Evolutionary conservation across 2,888 invertebrate genomes (phyloP), one percentile per base, ranked within the genome.

Genomic region (Drosophila setosimentum): DNA sequence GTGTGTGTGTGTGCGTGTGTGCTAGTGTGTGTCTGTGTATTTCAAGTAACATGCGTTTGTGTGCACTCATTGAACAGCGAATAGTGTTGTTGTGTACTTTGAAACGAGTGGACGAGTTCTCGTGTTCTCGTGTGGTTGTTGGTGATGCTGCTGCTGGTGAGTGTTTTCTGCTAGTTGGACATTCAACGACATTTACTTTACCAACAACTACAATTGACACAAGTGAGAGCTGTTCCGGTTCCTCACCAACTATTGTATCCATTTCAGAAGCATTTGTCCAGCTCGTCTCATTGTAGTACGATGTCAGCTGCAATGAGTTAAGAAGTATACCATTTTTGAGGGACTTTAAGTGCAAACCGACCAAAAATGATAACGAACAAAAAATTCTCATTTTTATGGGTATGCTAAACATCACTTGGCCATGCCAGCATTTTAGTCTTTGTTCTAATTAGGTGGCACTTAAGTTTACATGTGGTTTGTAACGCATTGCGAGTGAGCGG

Each of bases 151-250:
- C 48, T 57, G 62, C 29, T 61, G 73, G 40, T 63, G 64, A 71
- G 76, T 66, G 67, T 62, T 67, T 74, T 82, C 76, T 55, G 51
- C 54, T 67, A 71, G 81, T 76, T 82, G 86, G 81, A 92, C 92
- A 90, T 92, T 92, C 91, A 91, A 92, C 92, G 92, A 93, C 93
- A 93, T 92, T 93, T 93, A 93, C 93, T 92, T 95, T 93, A 97
- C 97, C 97, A 93, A 97, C 96, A 93, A 97, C 94, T 92, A 97
- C 94, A 94, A 96, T 96, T 84, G 97, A 96, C 92, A 97, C 95
- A 92, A 96, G 94, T 73, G 97, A 96, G 92, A 96, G 96, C 87
- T 96, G 95, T 92, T 96, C 96, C 83, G 96, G 96, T 90, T 95
- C 95, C 88, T 95, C 95, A 91, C 95, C 95, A 85, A 94, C 94